phyloP scores from a whole-genome alignment of 2,888 invertebrate species.

The Bugulina stolonifera region DNA sequence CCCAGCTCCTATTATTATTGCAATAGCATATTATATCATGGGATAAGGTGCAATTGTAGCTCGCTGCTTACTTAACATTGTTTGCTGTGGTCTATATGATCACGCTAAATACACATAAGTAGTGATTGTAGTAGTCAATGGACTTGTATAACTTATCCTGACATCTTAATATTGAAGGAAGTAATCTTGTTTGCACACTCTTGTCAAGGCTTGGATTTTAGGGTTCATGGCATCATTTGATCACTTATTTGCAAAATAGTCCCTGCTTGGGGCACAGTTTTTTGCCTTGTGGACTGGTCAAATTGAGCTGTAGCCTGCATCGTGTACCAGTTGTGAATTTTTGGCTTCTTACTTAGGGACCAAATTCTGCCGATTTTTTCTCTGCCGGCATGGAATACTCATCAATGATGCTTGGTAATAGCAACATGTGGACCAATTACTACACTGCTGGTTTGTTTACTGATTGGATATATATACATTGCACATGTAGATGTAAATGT shows the following conservation, averaged over 20 bases:
- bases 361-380: not conserved
- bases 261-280: too few species aligned
- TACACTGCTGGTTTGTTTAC: too few species aligned
- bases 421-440: too few species aligned
- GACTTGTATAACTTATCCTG: not conserved
- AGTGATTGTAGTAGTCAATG: not conserved
- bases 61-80: not conserved
- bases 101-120: not conserved
- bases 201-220: not conserved
- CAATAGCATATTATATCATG: too few species aligned
- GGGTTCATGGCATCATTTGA: not conserved
- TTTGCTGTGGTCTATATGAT: not conserved
- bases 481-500: too few species aligned
- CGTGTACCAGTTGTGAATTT: too few species aligned
- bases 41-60: too few species aligned
- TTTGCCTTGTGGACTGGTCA: too few species aligned
- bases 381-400: slow-evolving; percentile 4
- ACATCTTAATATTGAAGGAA: slow-evolving; percentile 3
- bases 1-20: too few species aligned
- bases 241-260: not conserved
- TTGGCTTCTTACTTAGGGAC: not conserved
- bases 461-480: too few species aligned
- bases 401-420: not conserved
- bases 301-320: too few species aligned
- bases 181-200: slow-evolving; percentile 25